Evolutionary conservation across 2,888 invertebrate genomes (phyloP), one percentile per base, ranked within the genome.

Genomic region (Drosophila leonis): DNA sequence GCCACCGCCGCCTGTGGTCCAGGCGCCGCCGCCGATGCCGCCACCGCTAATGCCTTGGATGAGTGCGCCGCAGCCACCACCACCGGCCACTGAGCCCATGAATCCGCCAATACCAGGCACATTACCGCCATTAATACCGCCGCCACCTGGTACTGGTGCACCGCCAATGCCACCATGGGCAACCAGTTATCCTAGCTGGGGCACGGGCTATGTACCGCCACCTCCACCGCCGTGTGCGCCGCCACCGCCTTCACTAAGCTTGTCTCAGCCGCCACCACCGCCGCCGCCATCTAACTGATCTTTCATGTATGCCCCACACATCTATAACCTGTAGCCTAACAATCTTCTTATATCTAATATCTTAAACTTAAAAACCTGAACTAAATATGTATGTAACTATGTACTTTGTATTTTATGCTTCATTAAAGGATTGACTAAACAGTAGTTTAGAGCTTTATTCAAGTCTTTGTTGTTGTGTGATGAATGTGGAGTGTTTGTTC

Each of bases 211-310:
- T 31, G 94, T 94, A 2, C 94, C 94, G 18, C 95, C 95, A 2
- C 94, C 94, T 27, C 94, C 94, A 1, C 94, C 93, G 1, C 94
- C 93, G 42, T 93, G 93, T 64, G 93, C 92, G 4, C 91, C 94
- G 48, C 94, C 94, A 3, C 94, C 95, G 31, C 95, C 93, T 31
- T 91, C 92, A 8, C 86, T 93, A 7, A 94, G 93, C 52, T 89
- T 96, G 55, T 89, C 95, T 52, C 94, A 95, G 52, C 95, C 96
- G 33, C 96, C 96, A 4, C 96, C 96, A 7, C 96, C 96, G 15
- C 96, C 96, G 4, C 96, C 96, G n/a, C 92, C 92, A 65, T 76
- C 91, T 35, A 84, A 75, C 71, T 81, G 86, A 79, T 46, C 51
- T 24, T 44, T 46, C 6, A 31, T 48, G n/a, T 42, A 65, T 13